Evolutionary conservation across 2,888 invertebrate species (phyloP), one percentile per base, ranked within the genome.

Genomic region (Capitulum mitella): DNA sequence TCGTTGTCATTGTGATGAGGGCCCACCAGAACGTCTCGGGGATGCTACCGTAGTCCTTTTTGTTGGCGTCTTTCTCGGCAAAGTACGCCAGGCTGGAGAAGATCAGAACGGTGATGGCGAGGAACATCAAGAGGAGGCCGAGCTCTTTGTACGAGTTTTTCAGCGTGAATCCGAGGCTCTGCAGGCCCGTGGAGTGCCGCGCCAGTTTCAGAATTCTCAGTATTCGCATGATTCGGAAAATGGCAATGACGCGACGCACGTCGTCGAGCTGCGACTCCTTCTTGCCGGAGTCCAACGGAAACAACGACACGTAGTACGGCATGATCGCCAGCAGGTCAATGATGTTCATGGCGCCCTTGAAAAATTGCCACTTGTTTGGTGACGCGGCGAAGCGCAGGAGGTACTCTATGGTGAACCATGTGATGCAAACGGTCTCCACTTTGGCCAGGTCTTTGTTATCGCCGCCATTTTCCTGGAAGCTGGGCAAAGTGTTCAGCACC

Each of bases 21-120:
- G 88, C 88, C 88, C 88, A 88, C 88, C 88, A 88, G 83, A 88
- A 89, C 12, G 88, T 87, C 81, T 87, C 87, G n/a, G 88, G 88
- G 82, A 88, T 88, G 83, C 87, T 87, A 54, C 84, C 84, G 83
- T 87, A 89, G 80, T 85, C 84, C 34, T 86, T 86, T 64, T 84
- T 84, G 37, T 83, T 81, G 77, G 85, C 86, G 77, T 86, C 86
- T 82, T 88, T 88, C 83, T 88, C 88, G 77, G 88, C 88, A 83
- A 88, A 89, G 84, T 87, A 88, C 76, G 87, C 87, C 81, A 88
- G 84, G 83, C 87, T 87, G 78, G 87, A 87, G 84, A 88, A 88
- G 80, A 88, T 85, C 81, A 88, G 85, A 78, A 89, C 86, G 32
- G 87, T 87, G 77, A 88, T 87, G 80, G 88, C 88, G 81, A 88